Evolutionary conservation across 2,797 vertebrate genomes (phyloP).

Genomic region (Cryptoblepharus egeriae): DNA sequence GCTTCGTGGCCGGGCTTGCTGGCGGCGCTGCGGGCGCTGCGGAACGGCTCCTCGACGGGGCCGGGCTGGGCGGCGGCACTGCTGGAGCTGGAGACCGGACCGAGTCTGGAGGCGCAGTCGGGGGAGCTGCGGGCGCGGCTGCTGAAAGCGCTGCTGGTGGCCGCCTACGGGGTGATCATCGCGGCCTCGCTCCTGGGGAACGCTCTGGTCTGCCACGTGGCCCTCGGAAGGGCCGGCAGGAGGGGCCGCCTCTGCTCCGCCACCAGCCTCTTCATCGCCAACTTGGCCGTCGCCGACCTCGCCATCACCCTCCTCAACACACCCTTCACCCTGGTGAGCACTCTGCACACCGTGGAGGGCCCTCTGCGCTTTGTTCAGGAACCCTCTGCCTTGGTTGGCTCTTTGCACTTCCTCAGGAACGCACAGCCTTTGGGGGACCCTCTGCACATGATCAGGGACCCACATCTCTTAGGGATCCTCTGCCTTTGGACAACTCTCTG

Average conservation of each 20-base stretch:
- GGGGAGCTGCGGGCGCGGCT: constrained; percentile 59
- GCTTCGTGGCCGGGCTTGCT: too few species aligned
- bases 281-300: constrained; percentile 72
- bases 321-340: constrained; percentile 79
- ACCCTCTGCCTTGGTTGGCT: too few species aligned
- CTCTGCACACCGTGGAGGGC: too few species aligned
- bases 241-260: constrained; percentile 77
- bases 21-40: constrained; percentile 68
- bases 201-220: constrained; percentile 78
- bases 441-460: too few species aligned
- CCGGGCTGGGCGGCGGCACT: background rate
- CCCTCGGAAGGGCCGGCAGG: constrained; percentile 77
- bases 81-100: too few species aligned
- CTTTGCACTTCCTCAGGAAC: too few species aligned
- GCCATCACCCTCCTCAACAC: constrained; percentile 74
- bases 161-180: constrained; percentile 79
- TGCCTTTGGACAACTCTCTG: too few species aligned
- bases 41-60: too few species aligned
- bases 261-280: constrained; percentile 72
- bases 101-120: too few species aligned
- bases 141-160: constrained; percentile 72
- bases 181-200: constrained; percentile 81
- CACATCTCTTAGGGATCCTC: too few species aligned
- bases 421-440: too few species aligned
- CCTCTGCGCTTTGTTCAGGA: too few species aligned